Evolutionary conservation across 30 jellyfish, hydroid and myxozoan genomes (phyloP).

Genomic region (Aurelia sp.): DNA sequence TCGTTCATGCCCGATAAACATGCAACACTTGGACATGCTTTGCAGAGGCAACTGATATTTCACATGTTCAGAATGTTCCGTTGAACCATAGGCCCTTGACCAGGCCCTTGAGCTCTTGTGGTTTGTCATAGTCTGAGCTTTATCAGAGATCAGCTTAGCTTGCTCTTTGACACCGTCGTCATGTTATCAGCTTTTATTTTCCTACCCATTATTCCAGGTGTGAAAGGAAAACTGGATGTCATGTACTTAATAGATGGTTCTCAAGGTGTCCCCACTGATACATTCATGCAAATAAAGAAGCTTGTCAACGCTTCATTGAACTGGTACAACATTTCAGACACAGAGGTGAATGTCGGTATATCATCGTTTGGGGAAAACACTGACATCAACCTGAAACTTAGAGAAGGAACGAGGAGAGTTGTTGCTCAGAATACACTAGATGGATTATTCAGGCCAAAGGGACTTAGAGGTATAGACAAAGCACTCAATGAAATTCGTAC

Average conservation of each 20-base stretch:
- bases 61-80: too few species aligned
- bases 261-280: conserved; percentile 1
- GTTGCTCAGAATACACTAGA: background rate
- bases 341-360: conserved; percentile 8
- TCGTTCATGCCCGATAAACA: too few species aligned
- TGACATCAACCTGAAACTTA: conserved; percentile 13
- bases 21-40: too few species aligned
- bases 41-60: too few species aligned
- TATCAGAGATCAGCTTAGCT: too few species aligned
- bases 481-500: conserved; percentile 42
- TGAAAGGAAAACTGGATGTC: conserved; percentile 6
- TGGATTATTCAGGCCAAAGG: conserved; percentile 49
- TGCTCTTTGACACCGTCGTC: too few species aligned
- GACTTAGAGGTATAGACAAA: conserved; percentile 60
- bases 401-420: conserved; percentile 37
- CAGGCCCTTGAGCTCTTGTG: too few species aligned
- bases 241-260: conserved; percentile 34
- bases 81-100: too few species aligned
- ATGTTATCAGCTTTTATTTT: too few species aligned
- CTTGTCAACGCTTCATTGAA: conserved; percentile 24
- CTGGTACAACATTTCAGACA: conserved; percentile 18
- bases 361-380: conserved; percentile 16
- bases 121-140: too few species aligned
- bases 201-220: background rate
- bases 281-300: conserved; percentile 12